These are phyloP conservation scores for Cyprinus carpio DNA, from an alignment of 2,113 vertebrate genomes.

Conservation along the genomic window DNA sequence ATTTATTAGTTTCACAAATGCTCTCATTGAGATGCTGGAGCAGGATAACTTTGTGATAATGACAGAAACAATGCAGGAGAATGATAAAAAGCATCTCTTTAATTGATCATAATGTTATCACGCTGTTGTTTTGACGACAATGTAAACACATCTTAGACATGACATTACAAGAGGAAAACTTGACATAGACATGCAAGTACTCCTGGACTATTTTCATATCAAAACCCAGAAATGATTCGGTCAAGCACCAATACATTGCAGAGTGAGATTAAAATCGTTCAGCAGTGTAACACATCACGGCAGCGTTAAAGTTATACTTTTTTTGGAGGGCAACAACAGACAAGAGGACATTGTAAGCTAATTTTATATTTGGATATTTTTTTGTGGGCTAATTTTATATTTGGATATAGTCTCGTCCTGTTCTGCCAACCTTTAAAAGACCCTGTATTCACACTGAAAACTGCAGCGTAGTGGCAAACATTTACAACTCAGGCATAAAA, in stretches of 20 bases:
- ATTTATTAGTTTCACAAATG: not conserved
- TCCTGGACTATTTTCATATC: constrained; percentile 31
- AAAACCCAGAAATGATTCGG: not conserved
- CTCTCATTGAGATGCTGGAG: not conserved
- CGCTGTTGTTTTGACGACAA: constrained; percentile 33
- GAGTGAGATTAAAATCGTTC: not conserved
- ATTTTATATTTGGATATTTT: not conserved
- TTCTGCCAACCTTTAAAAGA: not conserved
- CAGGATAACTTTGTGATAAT: not conserved
- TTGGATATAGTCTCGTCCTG: no score
- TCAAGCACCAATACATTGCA: not conserved
- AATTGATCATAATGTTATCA: constrained; percentile 13
- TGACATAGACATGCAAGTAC: constrained; percentile 44
- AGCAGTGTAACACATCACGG: not conserved
- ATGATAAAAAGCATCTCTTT: not conserved
- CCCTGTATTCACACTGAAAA: not conserved
- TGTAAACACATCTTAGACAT: constrained; percentile 49
- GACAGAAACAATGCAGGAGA: not conserved
- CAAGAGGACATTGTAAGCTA: not conserved
- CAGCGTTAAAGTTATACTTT: not conserved
- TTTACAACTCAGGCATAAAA: constrained; percentile 5
- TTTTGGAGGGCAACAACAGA: not conserved
- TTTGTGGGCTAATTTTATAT: no score
- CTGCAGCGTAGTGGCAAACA: not conserved
- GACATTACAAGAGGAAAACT: constrained; percentile 46